Evolutionary conservation across 1,140 invertebrate species (phyloP).

Genomic region (Drosophila ficusphila): DNA sequence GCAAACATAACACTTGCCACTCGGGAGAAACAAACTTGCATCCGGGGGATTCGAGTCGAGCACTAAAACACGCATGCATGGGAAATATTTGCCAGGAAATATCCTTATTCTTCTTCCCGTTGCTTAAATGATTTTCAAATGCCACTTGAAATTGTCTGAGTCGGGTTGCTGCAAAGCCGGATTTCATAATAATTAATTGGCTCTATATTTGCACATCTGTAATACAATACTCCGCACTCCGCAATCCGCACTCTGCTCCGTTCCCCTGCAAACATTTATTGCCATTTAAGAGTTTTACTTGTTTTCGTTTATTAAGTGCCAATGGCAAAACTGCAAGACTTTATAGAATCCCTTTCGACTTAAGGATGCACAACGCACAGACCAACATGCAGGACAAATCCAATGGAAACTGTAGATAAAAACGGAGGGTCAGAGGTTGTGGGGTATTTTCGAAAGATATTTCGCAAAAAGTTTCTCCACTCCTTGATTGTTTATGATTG

Average conservation of each 20-base stretch:
- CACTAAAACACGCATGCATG: background rate
- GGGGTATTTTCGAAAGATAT: constrained; percentile 25
- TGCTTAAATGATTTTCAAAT: constrained; percentile 68
- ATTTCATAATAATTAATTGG: constrained; percentile 77
- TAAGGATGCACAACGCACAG: constrained; percentile 6
- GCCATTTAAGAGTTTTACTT: constrained; percentile 55
- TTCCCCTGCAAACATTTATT: constrained; percentile 38
- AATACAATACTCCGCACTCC: constrained; percentile 31
- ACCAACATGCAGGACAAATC: constrained; percentile 22
- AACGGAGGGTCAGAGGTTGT: constrained; percentile 1
- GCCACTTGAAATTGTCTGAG: constrained; percentile 42
- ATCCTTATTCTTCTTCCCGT: constrained; percentile 1
- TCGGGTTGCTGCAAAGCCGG: constrained; percentile 37
- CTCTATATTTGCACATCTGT: constrained; percentile 67
- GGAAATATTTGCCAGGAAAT: constrained; percentile 20
- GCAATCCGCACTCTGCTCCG: background rate
- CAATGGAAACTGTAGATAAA: constrained; percentile 26
- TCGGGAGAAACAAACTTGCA: constrained; percentile 41
- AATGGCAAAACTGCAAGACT: constrained; percentile 33
- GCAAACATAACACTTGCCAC: constrained; percentile 74
- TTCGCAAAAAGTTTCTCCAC: constrained; percentile 30
- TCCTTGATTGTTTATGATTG: constrained; percentile 43
- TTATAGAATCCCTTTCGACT: constrained; percentile 10
- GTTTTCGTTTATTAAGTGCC: constrained; percentile 71
- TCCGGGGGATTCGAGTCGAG: constrained; percentile 21